Conservation (phyloP, 1,140 invertebrate species). For the Liolophura sinensis region DNA sequence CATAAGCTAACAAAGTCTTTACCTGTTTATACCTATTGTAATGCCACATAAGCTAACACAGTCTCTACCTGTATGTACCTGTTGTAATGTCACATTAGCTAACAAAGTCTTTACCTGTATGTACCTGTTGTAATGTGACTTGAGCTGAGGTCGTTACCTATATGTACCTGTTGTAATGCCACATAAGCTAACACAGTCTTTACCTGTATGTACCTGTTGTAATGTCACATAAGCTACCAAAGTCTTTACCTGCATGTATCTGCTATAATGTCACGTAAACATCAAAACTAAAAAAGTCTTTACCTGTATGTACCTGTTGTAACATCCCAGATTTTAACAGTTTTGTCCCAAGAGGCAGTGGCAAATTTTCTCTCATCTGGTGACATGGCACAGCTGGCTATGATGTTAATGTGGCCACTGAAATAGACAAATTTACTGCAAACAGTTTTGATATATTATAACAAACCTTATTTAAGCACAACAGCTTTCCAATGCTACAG, state of each 20-base stretch:
- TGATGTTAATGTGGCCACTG: slow-evolving; percentile 52
- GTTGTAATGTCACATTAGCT: too few species aligned
- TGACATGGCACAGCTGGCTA: slow-evolving; percentile 48
- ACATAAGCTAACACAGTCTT: background rate
- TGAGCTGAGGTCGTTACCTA: too few species aligned
- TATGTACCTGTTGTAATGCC: too few species aligned
- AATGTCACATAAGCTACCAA: background rate
- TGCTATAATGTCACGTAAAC: background rate
- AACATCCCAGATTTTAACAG: slow-evolving; percentile 53
- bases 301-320: slow-evolving; percentile 57
- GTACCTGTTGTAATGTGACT: too few species aligned
- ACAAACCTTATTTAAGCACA: background rate
- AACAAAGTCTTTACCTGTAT: too few species aligned
- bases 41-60: too few species aligned
- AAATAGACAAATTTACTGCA: slow-evolving; percentile 1
- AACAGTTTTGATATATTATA: slow-evolving; percentile 1
- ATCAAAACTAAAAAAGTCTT: background rate
- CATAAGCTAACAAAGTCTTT: too few species aligned
- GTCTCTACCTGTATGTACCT: too few species aligned
- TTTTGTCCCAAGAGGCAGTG: slow-evolving; percentile 57
- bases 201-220: slow-evolving; percentile 57
- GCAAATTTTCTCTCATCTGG: slow-evolving; percentile 53
- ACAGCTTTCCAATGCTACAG: too few species aligned
- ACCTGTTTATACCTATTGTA: too few species aligned
- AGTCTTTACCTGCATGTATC: background rate